These are phyloP conservation scores for Lochmaea crataegi DNA, from an alignment of 2,888 invertebrate genomes.

Conservation along the genomic window DNA sequence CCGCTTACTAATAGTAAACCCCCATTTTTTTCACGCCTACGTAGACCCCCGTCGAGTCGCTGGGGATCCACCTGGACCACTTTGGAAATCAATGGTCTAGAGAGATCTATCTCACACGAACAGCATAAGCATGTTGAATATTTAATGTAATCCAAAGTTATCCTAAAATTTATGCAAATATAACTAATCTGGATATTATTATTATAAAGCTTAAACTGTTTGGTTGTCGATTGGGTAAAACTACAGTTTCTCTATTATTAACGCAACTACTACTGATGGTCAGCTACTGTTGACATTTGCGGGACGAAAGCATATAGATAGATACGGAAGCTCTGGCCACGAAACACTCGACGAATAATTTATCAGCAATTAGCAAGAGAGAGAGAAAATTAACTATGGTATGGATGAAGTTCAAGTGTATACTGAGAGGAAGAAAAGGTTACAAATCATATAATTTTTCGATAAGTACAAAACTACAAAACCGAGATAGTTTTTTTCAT, in stretches of 20 bases:
- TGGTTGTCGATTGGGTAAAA: slow-evolving; percentile 7
- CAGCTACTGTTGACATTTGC: slow-evolving; percentile 27
- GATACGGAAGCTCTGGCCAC: slow-evolving; percentile 21
- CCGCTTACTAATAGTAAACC: too few species aligned
- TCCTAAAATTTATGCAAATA: neutral
- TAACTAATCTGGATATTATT: slow-evolving; percentile 12
- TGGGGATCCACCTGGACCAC: too few species aligned
- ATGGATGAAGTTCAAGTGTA: neutral
- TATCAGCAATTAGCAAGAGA: slow-evolving; percentile 27
- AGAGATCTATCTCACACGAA: too few species aligned
- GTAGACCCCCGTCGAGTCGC: too few species aligned
- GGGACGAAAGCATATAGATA: slow-evolving; percentile 26
- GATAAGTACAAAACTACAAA: too few species aligned
- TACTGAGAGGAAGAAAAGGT: neutral
- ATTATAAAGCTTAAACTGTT: neutral
- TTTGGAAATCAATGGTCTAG: too few species aligned
- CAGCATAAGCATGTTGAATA: neutral
- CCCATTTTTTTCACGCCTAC: too few species aligned
- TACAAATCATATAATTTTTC: neutral
- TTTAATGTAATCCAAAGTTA: neutral
- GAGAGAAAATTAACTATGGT: slow-evolving; percentile 13
- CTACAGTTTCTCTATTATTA: slow-evolving; percentile 18
- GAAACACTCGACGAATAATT: slow-evolving; percentile 32
- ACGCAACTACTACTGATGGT: slow-evolving; percentile 15
- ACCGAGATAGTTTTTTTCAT: too few species aligned